Conservation (phyloP, 1,140 invertebrate species). For the Drosophila eugracilis region DNA sequence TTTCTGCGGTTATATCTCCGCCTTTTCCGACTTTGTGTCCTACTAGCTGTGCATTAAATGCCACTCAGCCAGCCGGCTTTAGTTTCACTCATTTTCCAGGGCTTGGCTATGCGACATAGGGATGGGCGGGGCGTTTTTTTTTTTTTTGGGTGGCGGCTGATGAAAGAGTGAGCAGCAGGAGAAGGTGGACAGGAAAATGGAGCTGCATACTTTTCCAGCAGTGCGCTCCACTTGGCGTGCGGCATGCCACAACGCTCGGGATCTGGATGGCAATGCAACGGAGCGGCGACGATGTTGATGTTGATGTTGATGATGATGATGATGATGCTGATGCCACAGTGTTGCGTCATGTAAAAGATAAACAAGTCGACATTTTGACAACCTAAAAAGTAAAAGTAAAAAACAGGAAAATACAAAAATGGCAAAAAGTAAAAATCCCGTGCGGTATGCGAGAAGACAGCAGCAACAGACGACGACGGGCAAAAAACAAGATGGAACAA, state of each 20-base stretch:
- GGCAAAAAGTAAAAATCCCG: conserved; percentile 2
- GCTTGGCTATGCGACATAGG: conserved; percentile 18
- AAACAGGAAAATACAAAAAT: too few species aligned
- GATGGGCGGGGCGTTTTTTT: conserved; percentile 1
- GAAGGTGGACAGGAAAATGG: not conserved
- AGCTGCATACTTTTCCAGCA: conserved; percentile 73
- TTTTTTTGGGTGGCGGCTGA: too few species aligned
- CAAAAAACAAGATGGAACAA: conserved; percentile 33
- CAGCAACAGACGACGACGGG: conserved; percentile 21
- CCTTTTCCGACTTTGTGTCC: conserved; percentile 11
- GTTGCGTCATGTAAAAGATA: conserved; percentile 71
- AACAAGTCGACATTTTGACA: conserved; percentile 81
- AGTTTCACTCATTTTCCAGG: conserved; percentile 67
- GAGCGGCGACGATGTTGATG: conserved; percentile 23
- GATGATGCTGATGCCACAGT: conserved; percentile 35
- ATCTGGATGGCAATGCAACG: conserved; percentile 39
- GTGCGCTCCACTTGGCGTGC: conserved; percentile 47
- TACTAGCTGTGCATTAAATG: conserved; percentile 69
- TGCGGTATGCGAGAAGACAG: conserved; percentile 22
- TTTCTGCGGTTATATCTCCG: conserved; percentile 28
- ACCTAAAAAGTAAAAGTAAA: conserved; percentile 40
- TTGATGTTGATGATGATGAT: conserved; percentile 17
- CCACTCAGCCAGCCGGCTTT: conserved; percentile 70
- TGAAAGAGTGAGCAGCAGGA: too few species aligned
- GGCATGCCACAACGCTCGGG: conserved; percentile 37